Evolutionary conservation across 2,113 vertebrate genomes (phyloP), one percentile per base, ranked within the genome.

Genomic region (Eptesicus fuscus): DNA sequence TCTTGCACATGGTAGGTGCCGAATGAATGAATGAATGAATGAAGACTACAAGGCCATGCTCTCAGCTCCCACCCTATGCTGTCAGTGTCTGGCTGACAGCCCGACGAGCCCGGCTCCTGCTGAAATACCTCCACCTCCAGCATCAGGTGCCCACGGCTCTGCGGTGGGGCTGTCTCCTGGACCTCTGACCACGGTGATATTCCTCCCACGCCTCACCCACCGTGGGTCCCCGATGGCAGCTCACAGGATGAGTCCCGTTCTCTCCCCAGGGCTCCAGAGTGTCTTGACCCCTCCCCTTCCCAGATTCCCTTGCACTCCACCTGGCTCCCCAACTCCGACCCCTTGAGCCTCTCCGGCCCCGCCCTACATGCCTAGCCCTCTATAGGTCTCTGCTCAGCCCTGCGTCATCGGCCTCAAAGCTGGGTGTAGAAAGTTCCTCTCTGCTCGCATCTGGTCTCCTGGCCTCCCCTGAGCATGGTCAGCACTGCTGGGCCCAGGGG

Each of bases 181-280:
- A 8, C 7, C 4, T 4, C 32, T 1, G n/a, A 2, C 37, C 2
- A 0, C 18, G 0, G 16, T 3, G 4, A 13, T 8, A 0, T 0
- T 12, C 18, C 11, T 22, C 71, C 25, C 10, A 7, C 0, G 12
- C 56, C 65, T 51, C n/a, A 53, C 40, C 32, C 0, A 32, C 8
- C 37, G 1, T 0, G 8, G 76, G 44, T 9, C 37, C 1, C 51
- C 35, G 0, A 4, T 1, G 78, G 78, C 44, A n/a, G 32, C 40
- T 79, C 88, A 49, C 80, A 13, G 13, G 51, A 14, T 0, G 40
- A 70, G 7, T 32, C 63, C 7, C 6, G 7, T 6, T 30, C n/a
- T n/a, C 9, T 11, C 6, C 11, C 49, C 51, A 7, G 17, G 42
- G 42, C 44, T 70, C 87, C 20, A 11, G 25, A 74, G 22, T 9